A percentile compares a stretch with the other conserved stretches of the same genome.
These are phyloP conservation scores for Heliconius sara DNA, from an alignment of 2,888 invertebrate genomes.

Conservation along the genomic window DNA sequence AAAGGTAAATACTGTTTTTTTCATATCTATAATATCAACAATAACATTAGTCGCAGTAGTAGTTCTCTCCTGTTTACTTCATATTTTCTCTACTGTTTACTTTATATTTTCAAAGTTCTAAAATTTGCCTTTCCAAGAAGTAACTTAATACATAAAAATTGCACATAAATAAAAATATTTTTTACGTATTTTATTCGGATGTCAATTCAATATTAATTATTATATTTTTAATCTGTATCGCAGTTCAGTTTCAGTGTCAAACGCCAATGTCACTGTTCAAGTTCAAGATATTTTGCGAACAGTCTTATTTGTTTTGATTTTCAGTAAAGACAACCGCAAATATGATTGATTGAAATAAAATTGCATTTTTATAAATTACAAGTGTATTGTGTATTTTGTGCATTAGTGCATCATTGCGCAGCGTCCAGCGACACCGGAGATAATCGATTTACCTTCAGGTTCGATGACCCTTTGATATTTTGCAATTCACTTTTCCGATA, in stretches of 20 bases:
- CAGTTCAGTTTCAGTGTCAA: slow-evolving; percentile 30
- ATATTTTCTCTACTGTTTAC: background rate
- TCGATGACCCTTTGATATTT: slow-evolving; percentile 43
- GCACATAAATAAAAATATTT: too few relatives aligned
- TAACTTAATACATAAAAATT: background rate
- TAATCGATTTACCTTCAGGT: slow-evolving; percentile 45
- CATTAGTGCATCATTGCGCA: slow-evolving; percentile 29
- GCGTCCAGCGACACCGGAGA: slow-evolving; percentile 24
- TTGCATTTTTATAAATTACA: slow-evolving; percentile 1
- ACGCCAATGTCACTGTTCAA: slow-evolving; percentile 47
- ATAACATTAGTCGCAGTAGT: background rate
- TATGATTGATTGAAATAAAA: background rate
- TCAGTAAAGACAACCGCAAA: background rate
- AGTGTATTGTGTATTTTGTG: slow-evolving; percentile 28
- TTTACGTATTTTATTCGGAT: background rate
- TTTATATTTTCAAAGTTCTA: background rate
- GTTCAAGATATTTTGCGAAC: slow-evolving; percentile 28
- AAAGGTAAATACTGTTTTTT: background rate
- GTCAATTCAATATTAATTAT: background rate
- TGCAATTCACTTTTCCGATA: background rate
- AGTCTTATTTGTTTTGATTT: slow-evolving; percentile 15
- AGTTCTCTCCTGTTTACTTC: too few relatives aligned
- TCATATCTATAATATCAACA: background rate
- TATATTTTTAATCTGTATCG: slow-evolving; percentile 1
- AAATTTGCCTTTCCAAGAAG: background rate